These are phyloP conservation scores for Ambastaia sidthimunki DNA, from an alignment of 2,797 vertebrate genomes.

Conservation along the genomic window DNA sequence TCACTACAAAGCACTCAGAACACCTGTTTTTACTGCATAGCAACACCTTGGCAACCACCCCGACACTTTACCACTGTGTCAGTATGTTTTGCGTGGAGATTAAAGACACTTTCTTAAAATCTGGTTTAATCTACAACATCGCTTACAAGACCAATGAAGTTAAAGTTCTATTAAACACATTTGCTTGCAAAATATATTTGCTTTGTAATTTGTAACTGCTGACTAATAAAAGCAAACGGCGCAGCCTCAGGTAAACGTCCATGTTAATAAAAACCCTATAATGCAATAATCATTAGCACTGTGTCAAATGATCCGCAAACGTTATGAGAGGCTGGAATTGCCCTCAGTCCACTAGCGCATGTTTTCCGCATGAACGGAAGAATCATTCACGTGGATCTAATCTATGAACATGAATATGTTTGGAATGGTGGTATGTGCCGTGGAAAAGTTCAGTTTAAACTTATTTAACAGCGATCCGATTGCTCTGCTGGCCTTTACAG, in stretches of 20 bases:
- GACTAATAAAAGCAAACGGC: not conserved
- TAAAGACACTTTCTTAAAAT: no score
- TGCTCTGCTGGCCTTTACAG: not conserved
- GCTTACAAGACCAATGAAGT: no score
- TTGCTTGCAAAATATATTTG: not conserved
- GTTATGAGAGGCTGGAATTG: constrained; percentile 10
- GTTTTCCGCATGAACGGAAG: constrained; percentile 12
- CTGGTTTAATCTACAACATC: no score
- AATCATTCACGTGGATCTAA: constrained; percentile 13
- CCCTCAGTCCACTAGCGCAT: not conserved
- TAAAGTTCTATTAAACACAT: not conserved
- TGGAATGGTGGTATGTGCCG: not conserved
- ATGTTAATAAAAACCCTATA: not conserved
- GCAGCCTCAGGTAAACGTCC: not conserved
- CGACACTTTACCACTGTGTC: no score
- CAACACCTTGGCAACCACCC: no score
- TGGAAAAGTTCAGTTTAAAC: not conserved
- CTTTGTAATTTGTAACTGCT: not conserved
- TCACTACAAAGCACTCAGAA: no score
- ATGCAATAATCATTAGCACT: not conserved
- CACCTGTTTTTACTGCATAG: no score
- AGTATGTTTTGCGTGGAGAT: no score
- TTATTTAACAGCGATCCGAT: not conserved
- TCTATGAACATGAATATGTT: constrained; percentile 10
- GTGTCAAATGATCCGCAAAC: not conserved